A percentile compares a stretch with the other conserved stretches of the same genome.
Conservation (phyloP, 2,113 vertebrate genomes). For the Sylvia atricapilla region DNA sequence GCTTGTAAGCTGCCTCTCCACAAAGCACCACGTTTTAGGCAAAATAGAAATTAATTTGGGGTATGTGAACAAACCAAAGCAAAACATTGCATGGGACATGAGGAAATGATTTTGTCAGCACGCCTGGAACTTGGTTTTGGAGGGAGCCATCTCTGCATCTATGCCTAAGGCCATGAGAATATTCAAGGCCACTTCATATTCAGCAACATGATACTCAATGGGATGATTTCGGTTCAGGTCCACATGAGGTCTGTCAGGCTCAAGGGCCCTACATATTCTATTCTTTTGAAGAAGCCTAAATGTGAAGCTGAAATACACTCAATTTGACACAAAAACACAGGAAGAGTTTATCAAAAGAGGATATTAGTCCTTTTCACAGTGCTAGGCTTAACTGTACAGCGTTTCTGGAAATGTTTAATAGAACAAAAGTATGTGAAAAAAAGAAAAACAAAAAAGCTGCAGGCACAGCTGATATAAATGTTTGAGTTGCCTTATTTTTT, state of each 20-base stretch:
- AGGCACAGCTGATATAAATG: slow-evolving; percentile 32
- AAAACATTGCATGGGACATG: neutral
- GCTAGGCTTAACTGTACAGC: neutral
- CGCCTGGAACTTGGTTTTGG: slow-evolving; percentile 3
- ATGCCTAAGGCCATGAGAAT: neutral
- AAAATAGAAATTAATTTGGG: neutral
- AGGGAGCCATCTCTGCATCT: neutral
- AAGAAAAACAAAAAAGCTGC: neutral
- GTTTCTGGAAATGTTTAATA: slow-evolving; percentile 55
- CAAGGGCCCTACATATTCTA: neutral
- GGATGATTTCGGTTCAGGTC: neutral
- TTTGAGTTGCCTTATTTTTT: neutral
- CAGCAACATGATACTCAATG: neutral
- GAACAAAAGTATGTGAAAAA: slow-evolving; percentile 3
- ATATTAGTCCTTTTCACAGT: neutral
- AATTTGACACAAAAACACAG: neutral
- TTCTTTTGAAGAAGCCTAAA: neutral
- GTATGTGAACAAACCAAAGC: neutral
- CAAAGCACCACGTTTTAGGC: neutral
- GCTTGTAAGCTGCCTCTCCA: neutral
- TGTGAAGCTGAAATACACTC: neutral
- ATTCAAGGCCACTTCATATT: neutral
- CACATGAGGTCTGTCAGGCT: neutral
- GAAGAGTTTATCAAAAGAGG: neutral
- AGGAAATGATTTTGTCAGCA: slow-evolving; percentile 18